Evolutionary conservation across 2,113 vertebrate species (phyloP).

Genomic region (Halichoerus grypus): DNA sequence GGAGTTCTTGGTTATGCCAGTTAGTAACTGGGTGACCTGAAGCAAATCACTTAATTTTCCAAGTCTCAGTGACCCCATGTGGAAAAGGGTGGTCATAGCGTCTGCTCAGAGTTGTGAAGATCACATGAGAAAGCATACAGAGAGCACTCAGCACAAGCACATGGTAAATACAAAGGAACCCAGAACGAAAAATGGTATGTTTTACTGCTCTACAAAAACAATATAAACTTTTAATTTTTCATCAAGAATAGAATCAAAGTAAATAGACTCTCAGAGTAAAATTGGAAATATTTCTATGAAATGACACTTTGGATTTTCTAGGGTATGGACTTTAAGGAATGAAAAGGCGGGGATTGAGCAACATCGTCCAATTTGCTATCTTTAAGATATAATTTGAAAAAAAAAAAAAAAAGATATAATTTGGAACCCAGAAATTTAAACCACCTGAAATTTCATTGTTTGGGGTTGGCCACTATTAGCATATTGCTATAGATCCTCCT

Average conservation of each 20-base stretch:
- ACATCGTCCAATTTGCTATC: background rate
- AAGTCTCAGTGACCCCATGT: background rate
- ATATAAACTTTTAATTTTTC: background rate
- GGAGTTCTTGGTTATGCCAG: background rate
- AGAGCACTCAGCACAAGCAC: background rate
- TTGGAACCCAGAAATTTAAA: background rate
- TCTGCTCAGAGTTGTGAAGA: background rate
- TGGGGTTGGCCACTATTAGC: background rate
- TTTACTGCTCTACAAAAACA: slow-evolving; percentile 14
- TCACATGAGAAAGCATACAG: background rate
- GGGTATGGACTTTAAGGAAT: background rate
- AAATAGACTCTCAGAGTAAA: slow-evolving; percentile 28
- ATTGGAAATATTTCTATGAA: slow-evolving; percentile 3
- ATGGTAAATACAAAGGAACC: background rate
- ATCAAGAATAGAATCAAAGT: background rate
- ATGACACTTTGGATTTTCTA: slow-evolving; percentile 6
- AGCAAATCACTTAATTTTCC: background rate
- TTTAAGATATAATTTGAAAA: background rate
- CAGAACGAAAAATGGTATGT: background rate
- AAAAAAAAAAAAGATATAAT: background rate
- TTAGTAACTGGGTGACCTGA: background rate
- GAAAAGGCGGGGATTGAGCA: background rate
- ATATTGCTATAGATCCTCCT: background rate
- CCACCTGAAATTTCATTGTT: background rate
- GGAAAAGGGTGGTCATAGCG: background rate